These are phyloP conservation scores for Hippocampus comes DNA, from an alignment of 2,113 vertebrate genomes.

Conservation along the genomic window DNA sequence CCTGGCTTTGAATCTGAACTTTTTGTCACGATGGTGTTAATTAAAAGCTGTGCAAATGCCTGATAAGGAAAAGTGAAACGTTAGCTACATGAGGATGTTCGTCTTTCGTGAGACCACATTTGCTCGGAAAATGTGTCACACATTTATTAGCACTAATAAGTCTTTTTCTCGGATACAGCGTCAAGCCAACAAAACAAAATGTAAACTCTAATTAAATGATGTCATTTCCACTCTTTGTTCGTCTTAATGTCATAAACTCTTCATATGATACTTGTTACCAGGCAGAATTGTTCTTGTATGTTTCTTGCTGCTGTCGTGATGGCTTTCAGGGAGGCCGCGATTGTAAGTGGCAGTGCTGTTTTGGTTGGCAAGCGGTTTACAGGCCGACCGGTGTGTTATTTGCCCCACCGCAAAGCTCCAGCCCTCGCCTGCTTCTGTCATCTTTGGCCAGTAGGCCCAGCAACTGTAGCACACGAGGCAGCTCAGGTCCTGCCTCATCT, in stretches of 20 bases:
- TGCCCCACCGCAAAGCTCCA: conserved; percentile 16
- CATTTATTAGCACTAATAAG: background rate
- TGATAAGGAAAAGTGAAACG: conserved; percentile 49
- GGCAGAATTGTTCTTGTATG: background rate
- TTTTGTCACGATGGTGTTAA: conserved; percentile 51
- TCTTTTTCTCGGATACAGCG: background rate
- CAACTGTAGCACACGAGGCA: conserved; percentile 27
- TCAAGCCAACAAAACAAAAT: background rate
- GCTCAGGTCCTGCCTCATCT: conserved; percentile 28
- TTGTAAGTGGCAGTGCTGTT: conserved; percentile 31
- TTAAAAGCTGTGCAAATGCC: conserved; percentile 50
- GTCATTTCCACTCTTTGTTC: background rate
- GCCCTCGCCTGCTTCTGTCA: conserved; percentile 22
- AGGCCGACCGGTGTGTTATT: conserved; percentile 29
- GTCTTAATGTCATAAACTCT: background rate
- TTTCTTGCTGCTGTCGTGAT: conserved; percentile 14
- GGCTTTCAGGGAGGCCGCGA: conserved; percentile 18
- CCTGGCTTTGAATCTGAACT: conserved; percentile 45
- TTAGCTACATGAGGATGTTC: conserved; percentile 17
- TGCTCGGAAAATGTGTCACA: conserved; percentile 6
- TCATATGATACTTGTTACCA: background rate
- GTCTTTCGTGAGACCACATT: conserved; percentile 20
- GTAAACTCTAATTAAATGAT: background rate
- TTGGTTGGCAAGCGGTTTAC: conserved; percentile 39
- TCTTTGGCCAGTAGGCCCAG: conserved; percentile 27